Conservation (phyloP, 23 tunicate genomes). For the Diplosoma virens region DNA sequence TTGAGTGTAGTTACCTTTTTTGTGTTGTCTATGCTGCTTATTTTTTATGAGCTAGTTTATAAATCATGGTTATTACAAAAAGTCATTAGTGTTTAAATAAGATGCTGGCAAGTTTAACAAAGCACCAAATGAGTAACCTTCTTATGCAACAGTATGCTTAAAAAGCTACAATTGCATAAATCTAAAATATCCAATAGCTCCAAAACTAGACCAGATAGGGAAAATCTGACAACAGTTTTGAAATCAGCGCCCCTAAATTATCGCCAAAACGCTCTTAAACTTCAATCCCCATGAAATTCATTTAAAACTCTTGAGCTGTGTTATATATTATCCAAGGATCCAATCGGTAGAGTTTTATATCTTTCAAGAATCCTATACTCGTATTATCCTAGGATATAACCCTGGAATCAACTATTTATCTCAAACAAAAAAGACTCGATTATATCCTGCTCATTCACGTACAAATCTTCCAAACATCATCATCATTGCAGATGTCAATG, state of each 20-base stretch:
- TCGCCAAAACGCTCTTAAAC: neutral
- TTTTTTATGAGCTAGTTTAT: neutral
- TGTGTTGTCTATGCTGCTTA: slow-evolving; percentile 1
- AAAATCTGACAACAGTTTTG: slow-evolving; percentile 17
- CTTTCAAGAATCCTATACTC: no score
- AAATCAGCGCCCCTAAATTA: slow-evolving; percentile 7
- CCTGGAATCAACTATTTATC: no score
- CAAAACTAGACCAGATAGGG: slow-evolving; percentile 15
- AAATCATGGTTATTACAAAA: neutral
- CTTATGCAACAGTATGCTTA: no score
- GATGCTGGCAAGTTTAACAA: slow-evolving; percentile 2
- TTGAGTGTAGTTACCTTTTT: neutral
- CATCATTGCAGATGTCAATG: no score
- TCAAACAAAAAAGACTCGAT: no score
- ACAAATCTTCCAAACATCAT: no score
- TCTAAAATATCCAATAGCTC: slow-evolving; percentile 3
- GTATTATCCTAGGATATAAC: no score
- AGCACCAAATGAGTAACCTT: neutral
- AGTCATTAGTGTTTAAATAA: neutral
- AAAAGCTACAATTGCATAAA: neutral
- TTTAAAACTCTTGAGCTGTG: no score
- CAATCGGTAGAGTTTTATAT: no score
- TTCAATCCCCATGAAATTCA: slow-evolving; percentile 7
- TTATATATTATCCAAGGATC: no score
- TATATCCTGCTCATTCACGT: no score